Evolutionary conservation across 1,140 invertebrate species (phyloP).

Genomic region (Drosophila nigrodunni): DNA sequence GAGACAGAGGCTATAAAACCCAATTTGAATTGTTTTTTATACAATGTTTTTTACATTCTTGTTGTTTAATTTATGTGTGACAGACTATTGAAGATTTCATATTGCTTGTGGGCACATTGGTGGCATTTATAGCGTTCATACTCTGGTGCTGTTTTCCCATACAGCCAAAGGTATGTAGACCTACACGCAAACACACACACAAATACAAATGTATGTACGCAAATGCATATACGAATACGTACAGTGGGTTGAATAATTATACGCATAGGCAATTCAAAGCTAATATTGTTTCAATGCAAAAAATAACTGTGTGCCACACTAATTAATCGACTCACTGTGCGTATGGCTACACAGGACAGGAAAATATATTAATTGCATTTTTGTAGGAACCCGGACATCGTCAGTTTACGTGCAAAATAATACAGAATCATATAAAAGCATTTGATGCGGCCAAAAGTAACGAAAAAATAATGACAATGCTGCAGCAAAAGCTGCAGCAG

Average conservation of each 20-base stretch:
- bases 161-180: conserved; percentile 85
- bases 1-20: background rate
- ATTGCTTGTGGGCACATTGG: conserved; percentile 87
- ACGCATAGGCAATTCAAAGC: too few relatives aligned
- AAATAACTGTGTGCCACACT: background rate
- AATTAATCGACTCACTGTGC: background rate
- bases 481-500: conserved; percentile 20
- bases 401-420: conserved; percentile 75
- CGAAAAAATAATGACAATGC: conserved; percentile 35
- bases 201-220: conserved; percentile 29
- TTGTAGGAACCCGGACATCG: conserved; percentile 69
- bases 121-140: conserved; percentile 88
- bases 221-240: background rate
- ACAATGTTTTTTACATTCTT: conserved; percentile 6
- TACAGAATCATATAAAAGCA: conserved; percentile 65
- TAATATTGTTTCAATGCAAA: background rate
- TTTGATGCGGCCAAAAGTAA: conserved; percentile 56
- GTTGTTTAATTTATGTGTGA: conserved; percentile 1
- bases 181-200: conserved; percentile 15
- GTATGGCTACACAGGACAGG: background rate
- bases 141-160: conserved; percentile 88
- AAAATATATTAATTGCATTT: conserved; percentile 2
- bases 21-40: background rate
- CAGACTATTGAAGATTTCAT: conserved; percentile 88
- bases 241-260: background rate